These are phyloP conservation scores for Cyanistes caeruleus DNA, from an alignment of 2,113 vertebrate species.

Conservation along the genomic window DNA sequence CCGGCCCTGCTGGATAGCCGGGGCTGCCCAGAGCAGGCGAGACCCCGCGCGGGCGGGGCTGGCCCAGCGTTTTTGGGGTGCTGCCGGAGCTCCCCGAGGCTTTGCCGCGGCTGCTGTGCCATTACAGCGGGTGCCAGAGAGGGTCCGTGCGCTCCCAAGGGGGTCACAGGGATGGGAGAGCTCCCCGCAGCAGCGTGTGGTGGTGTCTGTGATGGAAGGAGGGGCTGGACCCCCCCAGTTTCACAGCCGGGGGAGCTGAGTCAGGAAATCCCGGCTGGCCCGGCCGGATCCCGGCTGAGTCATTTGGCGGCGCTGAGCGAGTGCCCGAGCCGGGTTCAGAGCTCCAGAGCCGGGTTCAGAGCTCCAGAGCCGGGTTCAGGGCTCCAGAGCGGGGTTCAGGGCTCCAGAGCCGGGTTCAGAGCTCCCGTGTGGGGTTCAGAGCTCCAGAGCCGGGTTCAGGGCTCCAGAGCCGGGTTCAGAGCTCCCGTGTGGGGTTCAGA, in stretches of 20 bases:
- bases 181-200: neutral
- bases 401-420: too few relatives aligned
- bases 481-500: too few relatives aligned
- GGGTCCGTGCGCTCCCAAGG: rapidly evolving
- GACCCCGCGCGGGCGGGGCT: neutral
- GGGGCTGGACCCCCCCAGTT: neutral
- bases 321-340: neutral
- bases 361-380: too few relatives aligned
- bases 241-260: neutral
- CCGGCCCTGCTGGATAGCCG: neutral
- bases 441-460: too few relatives aligned
- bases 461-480: too few relatives aligned
- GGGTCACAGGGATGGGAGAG: neutral
- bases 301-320: conserved; percentile 26
- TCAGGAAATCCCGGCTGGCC: conserved; percentile 51
- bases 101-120: rapidly evolving
- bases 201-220: neutral
- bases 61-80: neutral
- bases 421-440: too few relatives aligned
- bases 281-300: conserved; percentile 44
- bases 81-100: neutral
- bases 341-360: too few relatives aligned
- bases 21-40: rapidly evolving
- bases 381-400: too few relatives aligned
- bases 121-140: rapidly evolving